Conservation (phyloP, 2,113 vertebrate genomes). For the Arizona elegans region DNA sequence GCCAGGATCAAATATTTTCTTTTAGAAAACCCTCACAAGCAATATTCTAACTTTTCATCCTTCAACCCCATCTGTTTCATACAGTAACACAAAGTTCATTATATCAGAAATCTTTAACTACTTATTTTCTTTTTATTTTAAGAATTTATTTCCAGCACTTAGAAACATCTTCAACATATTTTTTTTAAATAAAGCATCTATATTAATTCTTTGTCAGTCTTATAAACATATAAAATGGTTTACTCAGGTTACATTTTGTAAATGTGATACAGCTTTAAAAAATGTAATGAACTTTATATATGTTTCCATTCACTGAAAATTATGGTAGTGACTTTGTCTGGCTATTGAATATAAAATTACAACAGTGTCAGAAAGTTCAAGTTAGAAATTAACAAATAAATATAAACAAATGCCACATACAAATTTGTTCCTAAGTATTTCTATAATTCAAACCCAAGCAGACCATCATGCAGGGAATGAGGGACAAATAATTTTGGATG, state of each 20-base stretch:
- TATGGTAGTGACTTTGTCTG: background rate
- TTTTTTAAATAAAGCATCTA: background rate
- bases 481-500: background rate
- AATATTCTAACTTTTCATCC: background rate
- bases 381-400: background rate
- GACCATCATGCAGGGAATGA: background rate
- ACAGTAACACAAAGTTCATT: background rate
- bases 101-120: background rate
- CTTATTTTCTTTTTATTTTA: background rate
- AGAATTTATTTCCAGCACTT: background rate
- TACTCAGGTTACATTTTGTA: background rate
- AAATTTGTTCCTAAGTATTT: background rate
- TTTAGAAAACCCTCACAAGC: background rate
- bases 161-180: background rate
- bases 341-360: background rate
- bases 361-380: background rate
- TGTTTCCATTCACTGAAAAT: background rate
- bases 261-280: background rate
- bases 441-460: background rate
- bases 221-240: background rate
- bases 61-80: background rate
- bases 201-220: background rate
- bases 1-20: background rate
- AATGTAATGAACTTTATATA: background rate
- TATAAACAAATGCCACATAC: background rate